Evolutionary conservation across 1,140 invertebrate species (phyloP), one percentile per base, ranked within the genome.

Genomic region (Mactra quadrangularis): DNA sequence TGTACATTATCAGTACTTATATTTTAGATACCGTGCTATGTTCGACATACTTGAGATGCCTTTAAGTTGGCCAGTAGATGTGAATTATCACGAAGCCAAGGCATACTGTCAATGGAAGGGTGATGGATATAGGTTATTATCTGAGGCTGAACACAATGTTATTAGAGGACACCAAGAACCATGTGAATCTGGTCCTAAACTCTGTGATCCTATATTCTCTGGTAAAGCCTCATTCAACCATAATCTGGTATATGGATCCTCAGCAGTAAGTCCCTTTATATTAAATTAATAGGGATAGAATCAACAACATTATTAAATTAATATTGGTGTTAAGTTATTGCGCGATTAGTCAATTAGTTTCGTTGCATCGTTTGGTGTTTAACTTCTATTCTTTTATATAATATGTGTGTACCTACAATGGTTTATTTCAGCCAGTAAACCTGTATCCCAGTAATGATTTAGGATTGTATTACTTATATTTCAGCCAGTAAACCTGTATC

Each of bases 71-170:
- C 92, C 92, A 17, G 92, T 90, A 0, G 91, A 92, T 52, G 90
- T 92, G 4, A 93, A 92, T 74, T 93, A 93, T 78, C 92, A 92
- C 71, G 92, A 93, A 83, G 92, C 92, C 1, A 91, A 90, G 62
- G 92, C 92, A 0, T 93, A 85, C 79, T 93, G 91, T 84, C 64
- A 70, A 3, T 93, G 92, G 92, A 92, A 89, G 71, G 91, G 92
- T 15, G 82, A 79, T 22, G 88, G 84, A 17, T 93, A 83, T 83
- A 82, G 92, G 25, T 83, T 93, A 9, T 86, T 90, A 0, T 82
- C 83, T 9, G 92, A 93, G 82, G 92, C 91, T 17, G 92, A 93
- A 45, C 87, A 89, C 68, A 82, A 90, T 70, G 86, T 89, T 0
- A 90, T 93, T 74, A 87, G 90, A 84, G 91, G 89, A 22, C 53